Evolutionary conservation across 2,888 invertebrate genomes (phyloP).

Genomic region (Gymnocheta viridis): DNA sequence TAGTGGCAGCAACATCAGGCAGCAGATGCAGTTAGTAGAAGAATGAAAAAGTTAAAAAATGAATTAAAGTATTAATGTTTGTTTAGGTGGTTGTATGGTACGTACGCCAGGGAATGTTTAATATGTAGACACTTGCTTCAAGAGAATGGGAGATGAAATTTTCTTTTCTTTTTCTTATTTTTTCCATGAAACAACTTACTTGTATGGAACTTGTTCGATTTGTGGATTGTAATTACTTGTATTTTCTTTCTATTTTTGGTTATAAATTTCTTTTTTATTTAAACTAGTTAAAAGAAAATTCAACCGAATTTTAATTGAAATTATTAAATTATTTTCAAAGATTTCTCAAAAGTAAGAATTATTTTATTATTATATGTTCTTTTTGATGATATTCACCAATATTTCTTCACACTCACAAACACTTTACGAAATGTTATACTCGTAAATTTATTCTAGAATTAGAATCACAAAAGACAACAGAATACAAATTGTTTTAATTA

Average conservation of each 20-base stretch:
- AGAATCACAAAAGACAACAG: conserved; percentile 30
- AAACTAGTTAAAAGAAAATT: background rate
- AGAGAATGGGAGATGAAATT: conserved; percentile 29
- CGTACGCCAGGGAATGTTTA: conserved; percentile 32
- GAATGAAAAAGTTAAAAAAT: conserved; percentile 7
- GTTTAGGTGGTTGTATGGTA: conserved; percentile 16
- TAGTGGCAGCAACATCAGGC: conserved; percentile 12
- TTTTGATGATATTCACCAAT: background rate
- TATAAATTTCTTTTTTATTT: conserved; percentile 6
- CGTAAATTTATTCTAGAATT: conserved; percentile 14
- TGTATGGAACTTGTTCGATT: conserved; percentile 58
- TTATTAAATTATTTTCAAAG: background rate
- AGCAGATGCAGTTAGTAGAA: background rate
- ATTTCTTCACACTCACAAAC: conserved; percentile 18
- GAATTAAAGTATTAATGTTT: conserved; percentile 30
- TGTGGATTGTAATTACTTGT: conserved; percentile 46
- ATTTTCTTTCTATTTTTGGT: conserved; percentile 27
- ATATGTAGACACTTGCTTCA: conserved; percentile 61
- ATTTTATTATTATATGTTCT: background rate
- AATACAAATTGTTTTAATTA: conserved; percentile 35
- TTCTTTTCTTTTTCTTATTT: conserved; percentile 18
- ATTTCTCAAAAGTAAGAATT: background rate
- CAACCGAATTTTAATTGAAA: background rate
- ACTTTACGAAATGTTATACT: conserved; percentile 2
- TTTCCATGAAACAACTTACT: conserved; percentile 23